Evolutionary conservation across 2,797 vertebrate genomes (phyloP), one percentile per base, ranked within the genome.

Genomic region (Thalassophryne amazonica): DNA sequence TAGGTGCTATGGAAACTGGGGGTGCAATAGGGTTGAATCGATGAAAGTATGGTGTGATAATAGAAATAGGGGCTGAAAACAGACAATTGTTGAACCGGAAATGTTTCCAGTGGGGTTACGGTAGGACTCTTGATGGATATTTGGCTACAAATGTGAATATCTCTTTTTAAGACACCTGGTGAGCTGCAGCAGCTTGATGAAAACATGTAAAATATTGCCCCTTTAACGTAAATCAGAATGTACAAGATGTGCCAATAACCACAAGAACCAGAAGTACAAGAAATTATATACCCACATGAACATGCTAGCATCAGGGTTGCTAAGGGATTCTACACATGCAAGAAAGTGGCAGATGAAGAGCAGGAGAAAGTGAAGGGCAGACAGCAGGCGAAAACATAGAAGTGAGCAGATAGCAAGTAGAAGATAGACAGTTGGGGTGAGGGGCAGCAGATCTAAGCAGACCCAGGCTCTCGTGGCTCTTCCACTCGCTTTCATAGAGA

Each of bases 401-500:
- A 25, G 22, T 0, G 19, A 46, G 69, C 58, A 77, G 78, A 83
- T 60, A 73, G 69, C 58, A 78, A 78, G 85, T 81, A 57, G 73
- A 56, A 71, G 69, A 81, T 70, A 50, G 69, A 67, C 55, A 51
- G 67, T 37, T 25, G 68, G 78, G 80, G 79, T 84, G 81, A 74
- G 81, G 69, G 81, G 81, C 78, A 64, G 78, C 54, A 58, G 76
- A 87, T 89, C 85, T 84, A 61, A 89, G 85, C 76, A 54, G 84
- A 85, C 76, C 35, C 24, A 76, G 69, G 79, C 88, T 89, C 88
- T 86, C 76, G 87, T 85, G 89, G 78, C 73, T 81, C 78, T 83
- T 76, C 69, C 73, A 79, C 77, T 73, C 55, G 67, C 90, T 91
- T 91, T 92, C 84, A 91, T 90, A 72, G 73, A 76, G 85, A 83